Conservation (phyloP, 1,140 invertebrate genomes). For the Hylyphantes graminicola region DNA sequence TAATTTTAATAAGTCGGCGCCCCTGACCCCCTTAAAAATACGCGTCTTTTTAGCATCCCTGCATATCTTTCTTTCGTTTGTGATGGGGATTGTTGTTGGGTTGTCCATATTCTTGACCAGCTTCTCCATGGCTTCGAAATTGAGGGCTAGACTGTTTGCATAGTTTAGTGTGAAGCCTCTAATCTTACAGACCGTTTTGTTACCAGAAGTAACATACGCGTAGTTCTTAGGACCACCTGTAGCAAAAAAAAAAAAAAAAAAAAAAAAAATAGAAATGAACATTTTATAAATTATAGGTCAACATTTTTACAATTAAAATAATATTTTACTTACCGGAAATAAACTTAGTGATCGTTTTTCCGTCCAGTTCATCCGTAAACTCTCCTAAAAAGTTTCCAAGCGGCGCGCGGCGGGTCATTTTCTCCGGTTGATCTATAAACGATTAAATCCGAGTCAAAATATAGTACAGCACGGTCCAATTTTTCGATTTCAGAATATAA, state of each 20-base stretch:
- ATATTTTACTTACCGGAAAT: slow-evolving; percentile 2
- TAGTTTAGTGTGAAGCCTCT: slow-evolving; percentile 5
- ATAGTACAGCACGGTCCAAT: background rate
- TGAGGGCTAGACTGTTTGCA: background rate
- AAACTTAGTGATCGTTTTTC: slow-evolving; percentile 1
- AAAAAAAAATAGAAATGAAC: too few species aligned
- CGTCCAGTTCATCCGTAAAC: slow-evolving; percentile 8
- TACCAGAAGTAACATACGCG: background rate
- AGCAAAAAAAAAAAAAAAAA: slow-evolving; percentile 19
- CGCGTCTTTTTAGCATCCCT: background rate
- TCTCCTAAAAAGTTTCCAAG: background rate
- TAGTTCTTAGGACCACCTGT: slow-evolving; percentile 20
- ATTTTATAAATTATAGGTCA: background rate
- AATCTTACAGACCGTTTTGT: slow-evolving; percentile 7
- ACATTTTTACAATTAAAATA: background rate
- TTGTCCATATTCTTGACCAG: background rate
- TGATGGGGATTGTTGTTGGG: background rate
- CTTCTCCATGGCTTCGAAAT: background rate
- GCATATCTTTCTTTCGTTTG: background rate
- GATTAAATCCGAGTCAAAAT: background rate
- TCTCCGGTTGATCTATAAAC: background rate
- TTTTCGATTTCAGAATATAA: too few species aligned
- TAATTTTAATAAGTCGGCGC: too few species aligned
- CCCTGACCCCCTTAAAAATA: too few species aligned
- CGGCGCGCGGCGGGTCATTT: background rate